Conservation (phyloP, 2,113 vertebrate genomes). For the Symphodus melops region DNA sequence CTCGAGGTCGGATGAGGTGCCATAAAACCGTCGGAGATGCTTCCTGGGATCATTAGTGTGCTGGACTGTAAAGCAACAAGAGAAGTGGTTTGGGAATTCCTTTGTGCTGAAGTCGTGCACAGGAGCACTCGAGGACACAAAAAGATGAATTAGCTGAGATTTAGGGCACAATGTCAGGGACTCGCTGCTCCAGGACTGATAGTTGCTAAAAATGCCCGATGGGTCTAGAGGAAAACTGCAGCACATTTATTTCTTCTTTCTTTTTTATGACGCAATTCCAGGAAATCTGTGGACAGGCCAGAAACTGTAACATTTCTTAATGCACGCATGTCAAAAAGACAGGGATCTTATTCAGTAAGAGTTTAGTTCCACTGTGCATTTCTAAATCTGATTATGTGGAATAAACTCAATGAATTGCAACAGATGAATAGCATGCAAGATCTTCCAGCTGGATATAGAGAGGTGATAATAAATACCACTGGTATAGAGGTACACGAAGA, state of each 20-base stretch:
- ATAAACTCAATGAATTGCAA: not conserved
- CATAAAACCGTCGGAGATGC: slow-evolving; percentile 57
- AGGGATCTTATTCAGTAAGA: slow-evolving; percentile 2
- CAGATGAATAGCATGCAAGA: not conserved
- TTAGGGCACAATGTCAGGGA: slow-evolving; percentile 4
- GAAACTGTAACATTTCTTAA: not conserved
- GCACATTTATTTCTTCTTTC: no score
- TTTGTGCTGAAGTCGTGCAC: slow-evolving; percentile 85
- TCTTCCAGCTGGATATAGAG: no score
- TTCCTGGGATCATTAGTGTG: slow-evolving; percentile 57
- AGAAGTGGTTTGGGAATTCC: slow-evolving; percentile 89
- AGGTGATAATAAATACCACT: not conserved
- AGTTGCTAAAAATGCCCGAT: slow-evolving; percentile 9
- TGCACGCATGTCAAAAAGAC: not conserved
- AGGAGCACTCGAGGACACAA: slow-evolving; percentile 37
- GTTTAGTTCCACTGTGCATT: not conserved
- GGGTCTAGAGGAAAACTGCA: not conserved
- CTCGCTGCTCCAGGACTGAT: not conserved
- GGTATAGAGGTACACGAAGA: not conserved
- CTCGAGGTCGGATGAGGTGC: slow-evolving; percentile 51
- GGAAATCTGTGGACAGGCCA: slow-evolving; percentile 37
- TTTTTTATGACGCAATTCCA: slow-evolving; percentile 51
- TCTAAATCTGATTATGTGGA: slow-evolving; percentile 4
- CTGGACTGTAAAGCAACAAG: slow-evolving; percentile 74
- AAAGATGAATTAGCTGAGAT: slow-evolving; percentile 26